Conservation (phyloP, 2,797 vertebrate species). For the Acanthurus leucopareius region DNA sequence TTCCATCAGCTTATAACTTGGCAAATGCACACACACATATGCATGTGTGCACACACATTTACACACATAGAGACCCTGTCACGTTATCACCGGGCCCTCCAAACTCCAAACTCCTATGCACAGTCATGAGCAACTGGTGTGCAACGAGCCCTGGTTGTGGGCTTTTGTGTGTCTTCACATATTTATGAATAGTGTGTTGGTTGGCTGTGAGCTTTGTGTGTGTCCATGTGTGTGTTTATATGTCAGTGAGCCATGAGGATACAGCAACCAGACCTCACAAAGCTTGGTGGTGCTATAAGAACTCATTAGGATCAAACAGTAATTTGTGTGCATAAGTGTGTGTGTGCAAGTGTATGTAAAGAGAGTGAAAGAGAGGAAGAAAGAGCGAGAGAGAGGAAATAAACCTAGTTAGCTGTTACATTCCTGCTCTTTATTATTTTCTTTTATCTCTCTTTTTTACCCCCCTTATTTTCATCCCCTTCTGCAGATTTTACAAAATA, state of each 20-base stretch:
- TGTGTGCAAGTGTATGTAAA: neutral
- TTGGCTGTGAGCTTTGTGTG: slow-evolving; percentile 5
- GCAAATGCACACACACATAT: too few relatives aligned
- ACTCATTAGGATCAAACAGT: slow-evolving; percentile 45
- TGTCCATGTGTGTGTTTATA: slow-evolving; percentile 8
- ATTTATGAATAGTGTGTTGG: neutral
- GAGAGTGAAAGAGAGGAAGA: neutral
- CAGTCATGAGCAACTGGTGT: neutral
- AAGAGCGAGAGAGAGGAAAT: too few relatives aligned
- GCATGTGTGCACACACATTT: neutral
- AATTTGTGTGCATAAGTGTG: neutral
- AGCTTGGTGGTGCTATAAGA: slow-evolving; percentile 27
- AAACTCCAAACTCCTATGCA: too few relatives aligned
- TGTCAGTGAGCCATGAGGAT: slow-evolving; percentile 4
- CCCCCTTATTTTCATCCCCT: too few relatives aligned
- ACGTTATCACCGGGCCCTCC: too few relatives aligned
- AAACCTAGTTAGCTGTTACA: neutral
- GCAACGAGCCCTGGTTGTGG: neutral
- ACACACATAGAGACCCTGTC: neutral
- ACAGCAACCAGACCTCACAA: slow-evolving; percentile 26
- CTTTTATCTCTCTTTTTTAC: too few relatives aligned
- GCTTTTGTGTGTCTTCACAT: neutral
- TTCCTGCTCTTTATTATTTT: too few relatives aligned
- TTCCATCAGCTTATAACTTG: too few relatives aligned
- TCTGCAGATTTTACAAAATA: too few relatives aligned